Conservation (phyloP, 2,888 invertebrate genomes). For the Lasioglossum zephyrum region DNA sequence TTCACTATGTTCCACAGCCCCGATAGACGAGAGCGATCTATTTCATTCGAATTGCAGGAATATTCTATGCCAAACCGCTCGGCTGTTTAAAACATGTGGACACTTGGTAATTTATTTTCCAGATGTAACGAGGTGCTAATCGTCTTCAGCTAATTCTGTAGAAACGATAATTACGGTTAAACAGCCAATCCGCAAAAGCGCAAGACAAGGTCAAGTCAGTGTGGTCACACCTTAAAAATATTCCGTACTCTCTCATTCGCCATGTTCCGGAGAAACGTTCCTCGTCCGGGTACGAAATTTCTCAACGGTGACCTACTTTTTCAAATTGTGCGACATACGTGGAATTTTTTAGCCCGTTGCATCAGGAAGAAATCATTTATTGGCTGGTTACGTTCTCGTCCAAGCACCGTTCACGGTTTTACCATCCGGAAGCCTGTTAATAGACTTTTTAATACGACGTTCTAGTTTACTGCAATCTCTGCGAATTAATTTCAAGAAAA, state of each 20-base stretch:
- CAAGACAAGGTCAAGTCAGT: neutral
- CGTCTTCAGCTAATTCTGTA: neutral
- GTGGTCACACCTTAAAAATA: neutral
- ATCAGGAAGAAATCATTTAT: neutral
- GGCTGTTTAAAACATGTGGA: too few species aligned
- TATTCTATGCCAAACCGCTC: too few species aligned
- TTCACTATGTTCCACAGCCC: neutral
- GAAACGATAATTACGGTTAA: neutral
- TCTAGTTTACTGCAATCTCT: neutral
- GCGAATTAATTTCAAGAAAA: neutral
- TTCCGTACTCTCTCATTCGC: neutral
- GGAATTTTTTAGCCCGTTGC: neutral
- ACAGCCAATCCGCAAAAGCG: neutral
- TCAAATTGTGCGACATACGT: neutral
- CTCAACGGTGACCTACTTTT: constrained; percentile 1
- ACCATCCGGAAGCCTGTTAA: neutral
- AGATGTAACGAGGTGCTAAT: neutral
- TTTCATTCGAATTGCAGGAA: neutral
- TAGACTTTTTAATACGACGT: neutral
- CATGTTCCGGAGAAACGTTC: neutral
- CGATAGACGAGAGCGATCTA: neutral
- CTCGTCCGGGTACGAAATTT: constrained; percentile 6
- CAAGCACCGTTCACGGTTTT: neutral
- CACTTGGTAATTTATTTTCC: neutral
- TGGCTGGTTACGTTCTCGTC: neutral